A percentile compares a stretch with the other conserved stretches of the same genome.
These are phyloP conservation scores for Alectoris magna DNA, from an alignment of 2,797 vertebrate species.

Conservation along the genomic window DNA sequence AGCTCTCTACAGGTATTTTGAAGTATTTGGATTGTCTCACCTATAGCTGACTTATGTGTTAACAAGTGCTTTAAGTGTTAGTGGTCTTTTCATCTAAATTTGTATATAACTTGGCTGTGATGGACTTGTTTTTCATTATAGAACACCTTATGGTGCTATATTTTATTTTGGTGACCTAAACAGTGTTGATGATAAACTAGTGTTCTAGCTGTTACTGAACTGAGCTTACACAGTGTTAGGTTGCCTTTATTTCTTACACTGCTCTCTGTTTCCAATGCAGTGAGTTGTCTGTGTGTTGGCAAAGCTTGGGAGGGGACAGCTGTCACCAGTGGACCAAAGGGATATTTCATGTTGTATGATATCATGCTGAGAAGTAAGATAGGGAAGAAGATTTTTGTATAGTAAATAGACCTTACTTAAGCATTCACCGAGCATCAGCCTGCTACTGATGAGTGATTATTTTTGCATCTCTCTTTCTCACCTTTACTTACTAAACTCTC, in stretches of 20 bases:
- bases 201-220: background rate
- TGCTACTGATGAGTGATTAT: background rate
- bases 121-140: background rate
- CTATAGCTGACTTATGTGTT: background rate
- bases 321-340: background rate
- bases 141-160: background rate
- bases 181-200: background rate
- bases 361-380: background rate
- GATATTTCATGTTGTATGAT: accelerated
- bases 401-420: background rate
- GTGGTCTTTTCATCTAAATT: background rate
- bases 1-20: background rate
- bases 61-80: background rate
- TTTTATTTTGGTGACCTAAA: background rate
- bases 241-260: background rate
- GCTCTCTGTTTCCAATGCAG: background rate
- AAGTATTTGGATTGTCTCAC: background rate
- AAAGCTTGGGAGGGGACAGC: background rate
- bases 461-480: background rate
- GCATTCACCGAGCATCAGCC: background rate
- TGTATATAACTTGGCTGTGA: background rate
- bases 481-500: background rate
- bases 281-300: background rate
- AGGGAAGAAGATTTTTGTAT: background rate
- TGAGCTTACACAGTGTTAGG: background rate